phyloP scores from a whole-genome alignment of 2,888 invertebrate genomes.

The Listrodromus nycthemerus region DNA sequence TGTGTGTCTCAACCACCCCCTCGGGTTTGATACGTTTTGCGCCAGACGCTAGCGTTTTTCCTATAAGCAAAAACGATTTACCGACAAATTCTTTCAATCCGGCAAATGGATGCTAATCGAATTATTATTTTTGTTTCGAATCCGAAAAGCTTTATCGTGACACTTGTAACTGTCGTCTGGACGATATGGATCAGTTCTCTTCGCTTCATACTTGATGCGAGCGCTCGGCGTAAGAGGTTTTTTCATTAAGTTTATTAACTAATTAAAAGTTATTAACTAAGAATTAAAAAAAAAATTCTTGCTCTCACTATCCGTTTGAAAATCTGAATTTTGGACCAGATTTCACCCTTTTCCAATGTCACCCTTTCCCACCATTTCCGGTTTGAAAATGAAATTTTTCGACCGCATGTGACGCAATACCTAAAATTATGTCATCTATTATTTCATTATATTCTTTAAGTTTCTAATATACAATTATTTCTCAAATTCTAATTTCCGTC shows the following conservation, averaged over 20 bases:
- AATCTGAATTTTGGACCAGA: too few relatives aligned
- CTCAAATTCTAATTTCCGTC: too few relatives aligned
- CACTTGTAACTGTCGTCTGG: not conserved
- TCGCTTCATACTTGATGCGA: not conserved
- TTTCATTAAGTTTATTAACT: conserved; percentile 7
- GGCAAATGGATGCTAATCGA: conserved; percentile 56
- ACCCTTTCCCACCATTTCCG: too few relatives aligned
- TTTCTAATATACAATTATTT: too few relatives aligned
- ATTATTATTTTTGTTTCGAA: conserved; percentile 44
- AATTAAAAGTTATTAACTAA: too few relatives aligned
- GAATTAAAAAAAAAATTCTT: too few relatives aligned
- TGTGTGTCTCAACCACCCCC: conserved; percentile 46
- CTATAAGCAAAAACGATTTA: conserved; percentile 1
- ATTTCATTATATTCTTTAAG: not conserved
- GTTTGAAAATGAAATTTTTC: too few relatives aligned
- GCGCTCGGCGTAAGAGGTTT: not conserved
- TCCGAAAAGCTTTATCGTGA: conserved; percentile 24
- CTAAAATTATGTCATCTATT: not conserved
- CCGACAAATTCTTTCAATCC: conserved; percentile 54
- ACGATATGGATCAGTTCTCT: not conserved
- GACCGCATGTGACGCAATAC: not conserved
- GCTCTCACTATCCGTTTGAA: too few relatives aligned
- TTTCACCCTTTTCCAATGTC: too few relatives aligned
- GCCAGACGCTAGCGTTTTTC: conserved; percentile 31
- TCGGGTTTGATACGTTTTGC: conserved; percentile 48